Evolutionary conservation across 2,888 invertebrate genomes (phyloP).

Genomic region (Crioceris asparagi): DNA sequence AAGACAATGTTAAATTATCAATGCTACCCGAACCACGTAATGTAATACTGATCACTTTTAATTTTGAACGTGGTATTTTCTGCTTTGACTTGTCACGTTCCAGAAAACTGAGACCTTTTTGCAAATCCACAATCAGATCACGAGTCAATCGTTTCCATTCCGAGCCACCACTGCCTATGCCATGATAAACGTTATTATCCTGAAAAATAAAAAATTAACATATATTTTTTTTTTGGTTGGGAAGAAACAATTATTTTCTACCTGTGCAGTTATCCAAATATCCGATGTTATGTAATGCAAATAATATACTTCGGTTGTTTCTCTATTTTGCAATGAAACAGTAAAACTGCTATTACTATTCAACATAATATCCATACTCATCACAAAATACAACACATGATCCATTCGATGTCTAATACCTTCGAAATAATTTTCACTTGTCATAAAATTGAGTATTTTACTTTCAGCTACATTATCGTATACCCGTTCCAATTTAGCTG

Average conservation of each 20-base stretch:
- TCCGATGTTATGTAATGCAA: conserved; percentile 74
- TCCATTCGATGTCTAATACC: conserved; percentile 59
- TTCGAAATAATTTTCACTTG: conserved; percentile 56
- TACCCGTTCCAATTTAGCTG: conserved; percentile 52
- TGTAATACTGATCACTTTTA: conserved; percentile 44
- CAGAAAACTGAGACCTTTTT: conserved; percentile 70
- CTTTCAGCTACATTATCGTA: conserved; percentile 49
- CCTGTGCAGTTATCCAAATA: conserved; percentile 61
- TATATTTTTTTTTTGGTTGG: background rate
- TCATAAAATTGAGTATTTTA: conserved; percentile 60
- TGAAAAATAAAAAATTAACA: conserved; percentile 26
- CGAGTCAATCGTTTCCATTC: conserved; percentile 73
- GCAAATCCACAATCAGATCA: conserved; percentile 81
- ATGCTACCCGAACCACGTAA: conserved; percentile 49
- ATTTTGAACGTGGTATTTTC: conserved; percentile 58
- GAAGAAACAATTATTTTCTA: too few species aligned
- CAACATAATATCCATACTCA: conserved; percentile 62
- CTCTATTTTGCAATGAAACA: conserved; percentile 66
- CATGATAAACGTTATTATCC: conserved; percentile 77
- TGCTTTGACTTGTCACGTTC: conserved; percentile 59
- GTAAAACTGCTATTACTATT: conserved; percentile 73
- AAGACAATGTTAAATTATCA: conserved; percentile 68
- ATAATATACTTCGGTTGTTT: conserved; percentile 65
- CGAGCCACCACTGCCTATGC: conserved; percentile 58
- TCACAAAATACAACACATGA: conserved; percentile 61